Evolutionary conservation across 2,888 invertebrate genomes (phyloP).

Genomic region (Caenorhabditis sp.): DNA sequence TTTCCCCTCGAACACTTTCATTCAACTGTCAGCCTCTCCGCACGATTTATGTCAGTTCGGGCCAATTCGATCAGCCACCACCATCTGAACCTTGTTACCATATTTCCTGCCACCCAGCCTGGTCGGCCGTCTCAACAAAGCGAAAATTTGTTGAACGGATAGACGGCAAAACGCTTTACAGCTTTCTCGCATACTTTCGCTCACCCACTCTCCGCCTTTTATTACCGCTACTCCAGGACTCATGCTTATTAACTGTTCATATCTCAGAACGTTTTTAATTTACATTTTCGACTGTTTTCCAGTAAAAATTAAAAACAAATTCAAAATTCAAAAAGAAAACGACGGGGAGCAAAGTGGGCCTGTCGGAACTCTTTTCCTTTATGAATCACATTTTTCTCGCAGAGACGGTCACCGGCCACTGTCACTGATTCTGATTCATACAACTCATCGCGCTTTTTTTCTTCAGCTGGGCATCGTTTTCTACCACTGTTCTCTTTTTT

Average conservation of each 20-base stretch:
- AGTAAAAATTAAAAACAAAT: background rate
- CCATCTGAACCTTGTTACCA: slow-evolving; percentile 69
- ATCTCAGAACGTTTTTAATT: slow-evolving; percentile 3
- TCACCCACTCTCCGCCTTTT: slow-evolving; percentile 34
- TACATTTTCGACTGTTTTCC: background rate
- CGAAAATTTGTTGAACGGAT: slow-evolving; percentile 18
- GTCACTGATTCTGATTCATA: slow-evolving; percentile 4
- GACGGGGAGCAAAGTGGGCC: too few relatives aligned
- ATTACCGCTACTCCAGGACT: slow-evolving; percentile 18
- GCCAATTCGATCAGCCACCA: slow-evolving; percentile 54
- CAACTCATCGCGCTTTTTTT: background rate
- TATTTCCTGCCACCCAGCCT: slow-evolving; percentile 63
- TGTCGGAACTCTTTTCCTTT: background rate
- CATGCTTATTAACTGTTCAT: slow-evolving; percentile 44
- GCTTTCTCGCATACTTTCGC: slow-evolving; percentile 39
- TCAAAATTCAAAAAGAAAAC: background rate
- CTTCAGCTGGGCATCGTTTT: too few relatives aligned
- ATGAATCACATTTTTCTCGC: background rate
- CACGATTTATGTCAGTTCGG: slow-evolving; percentile 64
- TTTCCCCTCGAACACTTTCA: slow-evolving; percentile 55
- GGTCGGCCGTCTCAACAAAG: slow-evolving; percentile 32
- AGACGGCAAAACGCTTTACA: slow-evolving; percentile 49
- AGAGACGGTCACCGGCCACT: background rate
- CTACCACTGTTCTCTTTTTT: too few relatives aligned
- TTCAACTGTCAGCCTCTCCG: slow-evolving; percentile 65